Evolutionary conservation across 2,113 vertebrate species (phyloP).

Genomic region (Pelusios castaneus): DNA sequence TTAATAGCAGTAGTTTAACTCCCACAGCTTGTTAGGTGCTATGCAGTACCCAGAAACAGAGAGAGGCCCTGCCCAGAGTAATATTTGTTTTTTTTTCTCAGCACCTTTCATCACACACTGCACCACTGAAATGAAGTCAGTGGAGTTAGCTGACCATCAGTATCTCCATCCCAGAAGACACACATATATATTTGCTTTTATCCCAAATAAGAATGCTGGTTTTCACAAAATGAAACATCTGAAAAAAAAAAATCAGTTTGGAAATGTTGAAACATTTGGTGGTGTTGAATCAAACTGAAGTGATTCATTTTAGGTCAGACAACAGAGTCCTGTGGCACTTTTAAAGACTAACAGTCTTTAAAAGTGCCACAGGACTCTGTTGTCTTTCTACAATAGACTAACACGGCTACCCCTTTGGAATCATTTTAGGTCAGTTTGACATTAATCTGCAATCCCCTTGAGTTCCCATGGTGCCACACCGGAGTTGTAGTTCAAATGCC

Average conservation of each 20-base stretch:
- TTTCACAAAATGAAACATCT: not conserved
- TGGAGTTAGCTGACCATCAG: not conserved
- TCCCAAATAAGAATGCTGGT: not conserved
- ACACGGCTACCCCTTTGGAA: too few species aligned
- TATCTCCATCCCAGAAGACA: not conserved
- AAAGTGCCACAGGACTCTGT: too few species aligned
- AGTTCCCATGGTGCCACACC: accelerated
- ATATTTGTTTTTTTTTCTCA: not conserved
- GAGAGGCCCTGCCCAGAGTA: not conserved
- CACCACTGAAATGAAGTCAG: not conserved
- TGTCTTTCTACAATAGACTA: too few species aligned
- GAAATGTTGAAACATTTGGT: not conserved
- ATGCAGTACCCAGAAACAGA: not conserved
- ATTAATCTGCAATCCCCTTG: not conserved
- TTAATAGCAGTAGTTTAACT: not conserved
- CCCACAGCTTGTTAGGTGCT: not conserved
- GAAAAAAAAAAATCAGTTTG: not conserved
- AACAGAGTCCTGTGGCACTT: too few species aligned
- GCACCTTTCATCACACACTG: not conserved
- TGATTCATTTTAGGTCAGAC: not conserved
- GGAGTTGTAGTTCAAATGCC: not conserved
- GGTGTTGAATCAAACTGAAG: not conserved
- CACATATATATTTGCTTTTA: not conserved
- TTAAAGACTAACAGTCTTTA: too few species aligned
- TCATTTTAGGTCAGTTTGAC: not conserved